Conservation (phyloP, 37 sponge, comb jelly and placozoan species). For the Petrosia ficiformis region DNA sequence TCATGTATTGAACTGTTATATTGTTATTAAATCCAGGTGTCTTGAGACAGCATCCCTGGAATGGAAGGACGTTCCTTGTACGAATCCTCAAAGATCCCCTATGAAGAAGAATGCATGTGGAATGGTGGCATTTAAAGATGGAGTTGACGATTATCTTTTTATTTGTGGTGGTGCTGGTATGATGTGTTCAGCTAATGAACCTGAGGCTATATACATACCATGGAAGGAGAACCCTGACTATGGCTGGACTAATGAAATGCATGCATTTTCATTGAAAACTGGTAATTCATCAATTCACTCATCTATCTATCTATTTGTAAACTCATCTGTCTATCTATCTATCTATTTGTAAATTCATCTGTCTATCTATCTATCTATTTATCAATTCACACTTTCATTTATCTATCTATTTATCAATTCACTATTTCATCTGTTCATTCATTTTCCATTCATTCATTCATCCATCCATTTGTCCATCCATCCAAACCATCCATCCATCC, state of each 20-base stretch:
- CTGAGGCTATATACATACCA: conserved; percentile 6
- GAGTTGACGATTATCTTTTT: background rate
- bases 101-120: conserved; percentile 64
- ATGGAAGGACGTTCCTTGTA: conserved; percentile 7
- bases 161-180: background rate
- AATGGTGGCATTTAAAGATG: conserved; percentile 26
- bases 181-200: background rate
- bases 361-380: too few species aligned
- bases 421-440: too few species aligned
- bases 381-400: too few species aligned
- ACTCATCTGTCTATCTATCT: too few species aligned
- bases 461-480: too few species aligned
- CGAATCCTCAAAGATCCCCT: conserved; percentile 6
- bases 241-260: conserved; percentile 11
- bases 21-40: background rate
- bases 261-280: background rate
- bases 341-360: too few species aligned
- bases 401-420: too few species aligned
- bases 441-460: too few species aligned
- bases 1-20: too few species aligned
- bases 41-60: conserved; percentile 16
- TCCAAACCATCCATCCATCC: too few species aligned
- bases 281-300: background rate
- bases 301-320: too few species aligned
- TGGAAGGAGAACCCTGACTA: conserved; percentile 13